Evolutionary conservation across 2,797 vertebrate genomes (phyloP).

Genomic region (Poecilia wingei): DNA sequence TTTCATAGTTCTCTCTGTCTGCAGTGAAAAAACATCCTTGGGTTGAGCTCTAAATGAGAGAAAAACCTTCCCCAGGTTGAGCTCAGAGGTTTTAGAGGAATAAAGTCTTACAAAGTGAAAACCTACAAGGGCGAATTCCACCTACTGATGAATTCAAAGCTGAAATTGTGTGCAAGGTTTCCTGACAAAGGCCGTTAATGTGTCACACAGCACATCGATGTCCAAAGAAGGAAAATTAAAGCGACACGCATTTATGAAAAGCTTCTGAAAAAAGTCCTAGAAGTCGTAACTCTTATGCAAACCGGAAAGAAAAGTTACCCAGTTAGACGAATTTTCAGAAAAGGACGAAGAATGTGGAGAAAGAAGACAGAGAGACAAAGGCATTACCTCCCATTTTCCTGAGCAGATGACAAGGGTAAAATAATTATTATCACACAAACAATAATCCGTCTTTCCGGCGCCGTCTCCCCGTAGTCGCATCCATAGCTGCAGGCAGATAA

Average conservation of each 20-base stretch:
- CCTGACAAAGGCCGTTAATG: neutral
- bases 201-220: neutral
- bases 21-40: neutral
- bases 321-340: slow-evolving; percentile 23
- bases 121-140: slow-evolving; percentile 5
- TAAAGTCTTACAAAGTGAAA: neutral
- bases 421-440: slow-evolving; percentile 86
- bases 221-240: neutral
- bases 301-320: slow-evolving; percentile 14
- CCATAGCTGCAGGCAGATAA: slow-evolving; percentile 85
- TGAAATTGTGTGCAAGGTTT: neutral
- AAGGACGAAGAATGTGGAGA: slow-evolving; percentile 44
- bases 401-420: slow-evolving; percentile 79
- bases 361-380: slow-evolving; percentile 62
- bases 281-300: neutral
- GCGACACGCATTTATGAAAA: neutral
- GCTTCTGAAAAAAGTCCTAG: neutral
- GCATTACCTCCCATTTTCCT: slow-evolving; percentile 72
- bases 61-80: neutral
- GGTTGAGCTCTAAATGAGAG: neutral
- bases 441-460: slow-evolving; percentile 83
- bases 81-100: neutral
- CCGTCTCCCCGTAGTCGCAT: slow-evolving; percentile 76
- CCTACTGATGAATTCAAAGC: neutral
- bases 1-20: slow-evolving; percentile 1